Base-by-base conservation (phyloP, 2,113 vertebrate genomes). In the Eulacestoma nigropectus region DNA sequence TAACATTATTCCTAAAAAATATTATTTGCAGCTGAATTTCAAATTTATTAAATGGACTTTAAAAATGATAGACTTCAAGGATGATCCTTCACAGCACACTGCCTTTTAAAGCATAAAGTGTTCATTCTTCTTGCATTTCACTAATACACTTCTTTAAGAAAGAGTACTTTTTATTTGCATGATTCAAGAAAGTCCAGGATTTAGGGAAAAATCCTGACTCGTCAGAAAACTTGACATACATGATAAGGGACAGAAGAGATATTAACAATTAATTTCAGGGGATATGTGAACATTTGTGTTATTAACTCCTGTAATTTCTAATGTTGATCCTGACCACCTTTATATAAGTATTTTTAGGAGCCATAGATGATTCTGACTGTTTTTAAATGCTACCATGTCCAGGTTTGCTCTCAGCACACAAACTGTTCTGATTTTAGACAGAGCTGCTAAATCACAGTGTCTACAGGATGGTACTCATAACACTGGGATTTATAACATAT, bases 161-260 rank as follows among this genome's bases (percentile, higher is more conserved):
- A 74, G 6, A 49, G 2, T 37, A 39, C 3, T 21, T 75, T 50
- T 65, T 69, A 27, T 74, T 70, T 42, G 1, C 7, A 37, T 30
- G 4, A n/a, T 39, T 77, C 64, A 73, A 23, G n/a, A 56, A 72
- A 60, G 13, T 30, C 7, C 16, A 64, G 10, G 4, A 4, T 60
- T 72, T 56, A 33, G 17, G 10, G 2, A 6, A 56, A 64, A 39
- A 32, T 4, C 0, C 1, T 7, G 30, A n/a, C 6, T 12, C 7
- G 33, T 15, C 10, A 62, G 9, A 59, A n/a, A 75, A 50, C 5
- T 50, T 59, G 20, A 39, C 6, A 50, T 6, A 62, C 2, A 4
- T 16, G 17, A 72, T 32, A 86, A 68, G 35, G 15, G 32, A 35
- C 27, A 33, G 29, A 75, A 56, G 7, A 81, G 1, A 1, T 16